Evolutionary conservation across 2,113 vertebrate genomes (phyloP).

Genomic region (Miniopterus natalensis): DNA sequence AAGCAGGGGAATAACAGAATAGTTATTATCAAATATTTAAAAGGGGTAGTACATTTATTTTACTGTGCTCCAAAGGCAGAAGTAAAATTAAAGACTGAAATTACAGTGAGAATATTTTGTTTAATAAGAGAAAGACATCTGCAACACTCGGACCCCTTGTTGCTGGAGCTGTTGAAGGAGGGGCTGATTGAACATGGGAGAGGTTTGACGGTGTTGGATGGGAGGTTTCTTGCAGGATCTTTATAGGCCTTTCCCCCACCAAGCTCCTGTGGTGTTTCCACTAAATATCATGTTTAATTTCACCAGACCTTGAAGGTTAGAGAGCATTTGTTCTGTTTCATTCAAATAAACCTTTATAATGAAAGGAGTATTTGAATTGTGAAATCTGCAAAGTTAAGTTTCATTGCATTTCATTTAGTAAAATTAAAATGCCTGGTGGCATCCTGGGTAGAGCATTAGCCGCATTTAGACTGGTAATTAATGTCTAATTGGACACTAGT

Average conservation of each 20-base stretch:
- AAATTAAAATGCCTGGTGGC: constrained; percentile 80
- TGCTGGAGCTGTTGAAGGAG: neutral
- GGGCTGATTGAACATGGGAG: neutral
- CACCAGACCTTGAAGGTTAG: constrained; percentile 76
- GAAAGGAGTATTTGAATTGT: constrained; percentile 80
- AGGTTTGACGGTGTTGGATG: neutral
- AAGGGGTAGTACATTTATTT: constrained; percentile 69
- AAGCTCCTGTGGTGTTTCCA: constrained; percentile 42
- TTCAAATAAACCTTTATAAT: constrained; percentile 78
- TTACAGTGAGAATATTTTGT: constrained; percentile 46
- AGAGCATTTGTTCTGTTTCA: constrained; percentile 72
- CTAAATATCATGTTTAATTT: constrained; percentile 82
- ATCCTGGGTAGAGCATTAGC: constrained; percentile 82
- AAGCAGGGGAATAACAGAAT: constrained; percentile 14
- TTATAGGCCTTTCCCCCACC: neutral
- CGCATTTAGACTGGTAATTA: constrained; percentile 87
- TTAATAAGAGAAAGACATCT: constrained; percentile 49
- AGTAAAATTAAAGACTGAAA: constrained; percentile 72
- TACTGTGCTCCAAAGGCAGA: constrained; percentile 26
- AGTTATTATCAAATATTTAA: constrained; percentile 56
- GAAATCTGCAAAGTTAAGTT: constrained; percentile 77
- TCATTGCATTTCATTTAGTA: constrained; percentile 83
- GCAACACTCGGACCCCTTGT: neutral
- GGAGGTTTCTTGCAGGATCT: neutral
- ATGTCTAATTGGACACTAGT: constrained; percentile 83